A percentile compares a stretch with the other conserved stretches of the same genome.
Evolutionary conservation across 2,113 vertebrate genomes (phyloP).

Genomic region (Calypte anna): DNA sequence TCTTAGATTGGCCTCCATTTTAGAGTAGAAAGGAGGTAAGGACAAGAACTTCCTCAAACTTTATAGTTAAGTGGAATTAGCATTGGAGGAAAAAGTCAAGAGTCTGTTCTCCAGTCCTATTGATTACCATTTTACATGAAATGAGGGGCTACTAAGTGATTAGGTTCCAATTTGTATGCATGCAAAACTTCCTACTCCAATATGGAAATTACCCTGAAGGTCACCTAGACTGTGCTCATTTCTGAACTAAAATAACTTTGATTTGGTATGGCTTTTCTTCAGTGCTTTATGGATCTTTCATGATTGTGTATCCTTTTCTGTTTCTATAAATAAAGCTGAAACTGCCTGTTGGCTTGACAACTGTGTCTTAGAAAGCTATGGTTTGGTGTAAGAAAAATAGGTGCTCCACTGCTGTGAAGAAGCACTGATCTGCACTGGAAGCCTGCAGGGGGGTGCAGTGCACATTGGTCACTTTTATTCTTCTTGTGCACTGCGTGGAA

Average conservation of each 20-base stretch:
- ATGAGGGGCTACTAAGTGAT: neutral
- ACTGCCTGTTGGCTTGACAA: neutral
- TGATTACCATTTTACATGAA: neutral
- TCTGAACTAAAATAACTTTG: neutral
- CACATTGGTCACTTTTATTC: neutral
- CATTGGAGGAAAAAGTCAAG: neutral
- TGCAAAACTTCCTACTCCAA: neutral
- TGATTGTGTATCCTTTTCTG: neutral
- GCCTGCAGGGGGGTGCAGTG: neutral
- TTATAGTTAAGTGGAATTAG: neutral
- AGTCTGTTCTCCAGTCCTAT: neutral
- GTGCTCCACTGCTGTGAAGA: neutral
- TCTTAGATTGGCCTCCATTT: neutral
- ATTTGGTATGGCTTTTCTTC: neutral
- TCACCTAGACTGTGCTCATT: neutral
- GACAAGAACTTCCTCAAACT: neutral
- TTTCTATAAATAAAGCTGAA: slow-evolving; percentile 55
- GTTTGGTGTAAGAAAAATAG: neutral
- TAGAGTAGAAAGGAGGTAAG: neutral
- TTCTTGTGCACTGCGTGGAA: neutral
- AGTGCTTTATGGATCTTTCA: neutral
- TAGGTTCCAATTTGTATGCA: neutral
- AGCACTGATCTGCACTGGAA: accelerated
- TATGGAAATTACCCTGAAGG: neutral
- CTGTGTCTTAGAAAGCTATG: neutral